Evolutionary conservation across 1,140 invertebrate genomes (phyloP).

Genomic region (Aphelenchoides besseyi): DNA sequence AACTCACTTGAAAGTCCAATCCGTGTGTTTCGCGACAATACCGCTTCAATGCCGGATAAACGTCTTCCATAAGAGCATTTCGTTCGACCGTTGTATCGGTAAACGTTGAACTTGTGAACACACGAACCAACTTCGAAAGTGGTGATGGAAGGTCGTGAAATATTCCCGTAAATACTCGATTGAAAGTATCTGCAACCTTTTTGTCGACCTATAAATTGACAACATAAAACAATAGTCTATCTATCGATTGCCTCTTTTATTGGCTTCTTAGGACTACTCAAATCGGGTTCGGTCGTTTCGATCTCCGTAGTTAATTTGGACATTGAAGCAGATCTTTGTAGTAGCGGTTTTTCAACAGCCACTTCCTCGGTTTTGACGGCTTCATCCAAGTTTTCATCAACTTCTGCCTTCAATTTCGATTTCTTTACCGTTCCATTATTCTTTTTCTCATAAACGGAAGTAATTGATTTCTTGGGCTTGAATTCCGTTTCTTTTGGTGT

Average conservation of each 20-base stretch:
- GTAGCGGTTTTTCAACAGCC: neutral
- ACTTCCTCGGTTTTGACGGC: neutral
- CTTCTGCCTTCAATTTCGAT: too few species aligned
- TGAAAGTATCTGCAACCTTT: constrained; percentile 65
- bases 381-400: neutral
- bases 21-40: constrained; percentile 94
- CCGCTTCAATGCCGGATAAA: constrained; percentile 92
- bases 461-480: too few species aligned
- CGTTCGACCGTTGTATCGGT: constrained; percentile 95
- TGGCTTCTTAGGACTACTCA: neutral
- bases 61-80: constrained; percentile 95
- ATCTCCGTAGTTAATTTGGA: neutral
- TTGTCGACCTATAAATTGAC: constrained; percentile 26
- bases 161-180: constrained; percentile 83
- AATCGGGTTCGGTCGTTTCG: neutral
- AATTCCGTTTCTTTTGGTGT: too few species aligned
- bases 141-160: constrained; percentile 84
- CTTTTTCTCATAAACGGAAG: neutral
- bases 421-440: neutral
- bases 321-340: constrained; percentile 4
- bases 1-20: constrained; percentile 88
- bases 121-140: constrained; percentile 93
- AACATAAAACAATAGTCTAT: neutral
- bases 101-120: constrained; percentile 97
- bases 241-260: constrained; percentile 11